Evolutionary conservation across 2,113 vertebrate genomes (phyloP).

Genomic region (Anser cygnoides): DNA sequence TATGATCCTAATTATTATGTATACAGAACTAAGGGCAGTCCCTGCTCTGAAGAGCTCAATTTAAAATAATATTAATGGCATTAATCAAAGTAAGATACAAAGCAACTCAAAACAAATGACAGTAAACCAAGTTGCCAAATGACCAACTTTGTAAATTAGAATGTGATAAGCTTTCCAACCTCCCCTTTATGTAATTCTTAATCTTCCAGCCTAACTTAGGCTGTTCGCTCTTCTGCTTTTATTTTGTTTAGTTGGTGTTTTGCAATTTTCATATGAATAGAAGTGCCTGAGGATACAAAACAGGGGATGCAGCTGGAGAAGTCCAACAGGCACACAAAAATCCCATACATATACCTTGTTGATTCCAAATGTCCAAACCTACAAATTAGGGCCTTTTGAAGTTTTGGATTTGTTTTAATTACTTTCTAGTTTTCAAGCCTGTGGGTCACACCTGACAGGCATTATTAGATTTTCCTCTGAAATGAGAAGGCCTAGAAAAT

Average conservation of each 20-base stretch:
- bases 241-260: background rate
- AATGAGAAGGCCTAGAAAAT: background rate
- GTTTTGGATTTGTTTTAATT: background rate
- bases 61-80: background rate
- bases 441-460: background rate
- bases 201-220: background rate
- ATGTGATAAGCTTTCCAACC: background rate
- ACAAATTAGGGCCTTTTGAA: background rate
- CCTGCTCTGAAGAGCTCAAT: background rate
- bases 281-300: background rate
- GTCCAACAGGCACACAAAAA: background rate
- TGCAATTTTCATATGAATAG: background rate
- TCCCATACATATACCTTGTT: background rate
- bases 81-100: background rate
- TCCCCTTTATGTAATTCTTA: rapidly evolving
- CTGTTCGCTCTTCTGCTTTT: background rate
- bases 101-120: background rate
- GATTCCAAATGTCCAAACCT: background rate
- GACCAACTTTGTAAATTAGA: background rate
- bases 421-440: background rate
- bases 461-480: background rate
- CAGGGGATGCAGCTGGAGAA: background rate
- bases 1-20: background rate
- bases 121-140: background rate
- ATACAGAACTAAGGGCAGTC: background rate